These are phyloP conservation scores for Nomada lathburiana DNA, from an alignment of 2,888 invertebrate species.

Conservation along the genomic window DNA sequence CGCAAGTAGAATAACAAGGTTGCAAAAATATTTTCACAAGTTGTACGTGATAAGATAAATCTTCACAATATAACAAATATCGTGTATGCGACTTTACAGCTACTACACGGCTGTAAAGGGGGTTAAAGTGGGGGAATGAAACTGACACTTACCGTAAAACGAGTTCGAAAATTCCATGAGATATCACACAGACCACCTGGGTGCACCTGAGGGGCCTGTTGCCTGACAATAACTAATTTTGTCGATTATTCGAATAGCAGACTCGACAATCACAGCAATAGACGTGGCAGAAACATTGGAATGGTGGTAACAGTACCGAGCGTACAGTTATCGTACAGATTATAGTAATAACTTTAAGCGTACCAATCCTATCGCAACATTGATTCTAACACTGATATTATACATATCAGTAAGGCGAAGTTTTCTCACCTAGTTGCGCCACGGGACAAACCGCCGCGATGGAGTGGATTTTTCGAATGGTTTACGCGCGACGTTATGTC, in stretches of 20 bases:
- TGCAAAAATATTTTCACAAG: too few species aligned
- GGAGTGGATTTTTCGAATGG: neutral
- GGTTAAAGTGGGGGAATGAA: too few species aligned
- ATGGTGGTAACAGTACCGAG: conserved; percentile 37
- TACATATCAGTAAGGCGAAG: conserved; percentile 8
- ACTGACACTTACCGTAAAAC: too few species aligned
- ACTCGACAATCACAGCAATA: conserved; percentile 28
- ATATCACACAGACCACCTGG: too few species aligned
- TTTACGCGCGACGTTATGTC: neutral
- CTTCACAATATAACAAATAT: too few species aligned
- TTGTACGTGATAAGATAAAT: too few species aligned
- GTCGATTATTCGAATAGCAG: conserved; percentile 29
- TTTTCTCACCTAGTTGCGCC: conserved; percentile 1
- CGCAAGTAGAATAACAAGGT: too few species aligned
- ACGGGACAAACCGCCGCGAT: too few species aligned
- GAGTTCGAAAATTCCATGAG: too few species aligned
- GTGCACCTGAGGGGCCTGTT: too few species aligned
- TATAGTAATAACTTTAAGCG: conserved; percentile 48
- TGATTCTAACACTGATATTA: conserved; percentile 31
- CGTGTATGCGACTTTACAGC: too few species aligned
- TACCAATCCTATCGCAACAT: conserved; percentile 3
- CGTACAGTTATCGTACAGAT: conserved; percentile 48
- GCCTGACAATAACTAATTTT: conserved; percentile 24
- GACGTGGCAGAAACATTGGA: conserved; percentile 10
- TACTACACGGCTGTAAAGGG: too few species aligned